These are phyloP conservation scores for Mythimna ferrago DNA, from an alignment of 2,888 invertebrate genomes.

Conservation along the genomic window DNA sequence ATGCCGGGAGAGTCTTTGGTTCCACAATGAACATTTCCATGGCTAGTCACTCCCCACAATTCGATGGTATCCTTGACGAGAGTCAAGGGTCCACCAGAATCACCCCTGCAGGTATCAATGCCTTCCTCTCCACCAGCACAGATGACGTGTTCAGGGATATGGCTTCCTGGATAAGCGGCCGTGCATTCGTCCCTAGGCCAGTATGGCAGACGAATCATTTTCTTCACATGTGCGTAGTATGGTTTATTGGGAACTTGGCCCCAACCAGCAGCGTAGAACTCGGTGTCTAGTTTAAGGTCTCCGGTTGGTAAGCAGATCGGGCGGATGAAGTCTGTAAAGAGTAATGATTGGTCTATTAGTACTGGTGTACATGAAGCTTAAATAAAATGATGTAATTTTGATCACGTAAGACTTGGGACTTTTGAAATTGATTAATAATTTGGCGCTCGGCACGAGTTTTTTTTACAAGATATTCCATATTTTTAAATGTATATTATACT, in stretches of 20 bases:
- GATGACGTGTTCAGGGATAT: slow-evolving; percentile 66
- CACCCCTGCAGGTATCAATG: slow-evolving; percentile 75
- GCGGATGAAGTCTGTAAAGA: slow-evolving; percentile 74
- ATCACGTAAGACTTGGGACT: neutral
- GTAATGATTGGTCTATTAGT: slow-evolving; percentile 22
- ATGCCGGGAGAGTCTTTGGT: slow-evolving; percentile 71
- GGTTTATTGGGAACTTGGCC: slow-evolving; percentile 65
- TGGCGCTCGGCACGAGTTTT: neutral
- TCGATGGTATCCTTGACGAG: slow-evolving; percentile 62
- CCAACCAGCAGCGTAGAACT: slow-evolving; percentile 72
- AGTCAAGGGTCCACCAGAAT: slow-evolving; percentile 76
- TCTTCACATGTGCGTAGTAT: slow-evolving; percentile 69
- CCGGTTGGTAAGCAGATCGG: slow-evolving; percentile 73
- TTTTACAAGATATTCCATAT: too few species aligned
- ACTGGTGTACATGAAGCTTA: neutral
- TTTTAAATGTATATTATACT: too few species aligned
- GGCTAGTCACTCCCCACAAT: slow-evolving; percentile 72
- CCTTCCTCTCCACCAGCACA: slow-evolving; percentile 75
- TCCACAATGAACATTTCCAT: slow-evolving; percentile 71
- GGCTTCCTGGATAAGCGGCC: slow-evolving; percentile 54
- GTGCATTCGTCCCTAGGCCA: slow-evolving; percentile 63
- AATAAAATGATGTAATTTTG: neutral
- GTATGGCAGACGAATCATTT: slow-evolving; percentile 68
- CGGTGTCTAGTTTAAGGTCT: slow-evolving; percentile 46
- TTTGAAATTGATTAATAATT: neutral